A percentile compares a stretch with the other conserved stretches of the same genome.
Conservation (phyloP, 2,888 invertebrate species). For the Criorhina ranunculi region DNA sequence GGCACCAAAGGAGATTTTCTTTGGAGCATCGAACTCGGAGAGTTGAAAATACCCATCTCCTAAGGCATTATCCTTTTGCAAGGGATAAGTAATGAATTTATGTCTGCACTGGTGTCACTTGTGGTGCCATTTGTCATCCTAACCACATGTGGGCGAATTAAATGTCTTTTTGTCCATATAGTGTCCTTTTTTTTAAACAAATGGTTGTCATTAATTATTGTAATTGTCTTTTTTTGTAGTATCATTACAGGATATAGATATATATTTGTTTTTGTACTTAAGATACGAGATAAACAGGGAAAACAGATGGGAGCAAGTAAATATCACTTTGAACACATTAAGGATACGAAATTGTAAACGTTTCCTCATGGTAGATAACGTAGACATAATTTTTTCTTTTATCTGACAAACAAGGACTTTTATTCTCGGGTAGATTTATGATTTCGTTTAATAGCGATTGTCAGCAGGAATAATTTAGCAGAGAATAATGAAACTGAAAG, state of each 20-base stretch:
- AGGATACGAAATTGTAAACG: not conserved
- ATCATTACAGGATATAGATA: not conserved
- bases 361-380: too few species aligned
- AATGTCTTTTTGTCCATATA: conserved; percentile 1
- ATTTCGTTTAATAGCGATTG: too few species aligned
- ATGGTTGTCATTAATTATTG: conserved; percentile 52
- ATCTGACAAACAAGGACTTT: too few species aligned
- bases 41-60: not conserved
- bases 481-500: too few species aligned
- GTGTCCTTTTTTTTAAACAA: conserved; percentile 6
- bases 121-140: conserved; percentile 17
- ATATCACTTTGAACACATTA: conserved; percentile 8
- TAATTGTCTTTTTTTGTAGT: conserved; percentile 1
- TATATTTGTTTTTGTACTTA: conserved; percentile 25
- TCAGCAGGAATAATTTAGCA: too few species aligned
- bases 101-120: not conserved
- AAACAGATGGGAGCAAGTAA: conserved; percentile 23
- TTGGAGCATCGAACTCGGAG: conserved; percentile 3
- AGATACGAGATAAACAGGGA: conserved; percentile 10
- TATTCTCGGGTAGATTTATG: too few species aligned
- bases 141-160: conserved; percentile 5
- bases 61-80: not conserved
- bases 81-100: not conserved
- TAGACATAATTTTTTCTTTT: too few species aligned
- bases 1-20: conserved; percentile 4